Base-by-base conservation (phyloP, 2,888 invertebrate genomes). In the Cyrtodaria siliqua region DNA sequence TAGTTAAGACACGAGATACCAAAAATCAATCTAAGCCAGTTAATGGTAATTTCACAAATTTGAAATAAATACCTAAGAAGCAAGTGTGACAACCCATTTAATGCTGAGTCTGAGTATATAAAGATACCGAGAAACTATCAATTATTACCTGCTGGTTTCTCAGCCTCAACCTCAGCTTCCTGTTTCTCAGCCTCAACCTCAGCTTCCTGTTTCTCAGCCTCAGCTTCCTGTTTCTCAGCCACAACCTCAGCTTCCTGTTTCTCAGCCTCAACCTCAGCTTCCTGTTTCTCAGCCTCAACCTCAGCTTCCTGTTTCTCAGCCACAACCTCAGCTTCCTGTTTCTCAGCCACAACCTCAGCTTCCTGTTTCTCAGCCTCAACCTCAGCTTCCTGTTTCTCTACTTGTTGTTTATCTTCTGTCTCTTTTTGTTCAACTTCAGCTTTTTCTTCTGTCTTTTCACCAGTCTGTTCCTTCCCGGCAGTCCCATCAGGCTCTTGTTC, bases 371-470 rank as follows among this genome's bases (percentile, higher is more conserved):
- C 44, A 42, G 53, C 50, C 26, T 50, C 64, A 44, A 56, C 49
- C 42, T 68, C 66, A 23, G 44, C 42, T 52, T 79, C 66, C 33
- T 49, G 29, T 23, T 33, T 56, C 50, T 74, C 75, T n/a, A 56
- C 67, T 44, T 56, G 56, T 53, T 61, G 61, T 44, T 44, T 44
- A n/a, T 49, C 61, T 61, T 61, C 64, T 29, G 44, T 8, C 23
- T 24, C 44, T 49, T 12, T 23, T 29, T 20, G 60, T 26, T 40
- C 56, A 52, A n/a, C 20, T 27, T 6, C 27, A 8, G 38, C 12
- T 24, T 1, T 44, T 69, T 49, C 9, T 38, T 29, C 47, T 60
- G 33, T 44, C 1, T 27, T 16, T 20, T 47, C 49, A n/a, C 24
- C 44, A 24, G 47, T 27, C 20, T 55, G 50, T 33, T 56, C 55